Base-by-base conservation (phyloP, 2,888 invertebrate genomes). In the Rotaria sp. region DNA sequence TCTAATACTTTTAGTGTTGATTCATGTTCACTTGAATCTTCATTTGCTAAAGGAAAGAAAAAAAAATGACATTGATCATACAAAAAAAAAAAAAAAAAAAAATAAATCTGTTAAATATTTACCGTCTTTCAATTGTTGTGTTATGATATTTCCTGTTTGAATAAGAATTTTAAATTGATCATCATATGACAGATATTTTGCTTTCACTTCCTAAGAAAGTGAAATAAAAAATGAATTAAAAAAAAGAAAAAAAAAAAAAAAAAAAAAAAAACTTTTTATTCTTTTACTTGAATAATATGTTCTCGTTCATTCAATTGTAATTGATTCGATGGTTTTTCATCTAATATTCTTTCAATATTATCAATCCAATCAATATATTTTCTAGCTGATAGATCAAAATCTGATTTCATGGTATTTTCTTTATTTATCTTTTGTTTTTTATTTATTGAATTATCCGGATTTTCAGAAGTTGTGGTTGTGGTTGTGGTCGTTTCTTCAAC, bases 321-420 rank as follows among this genome's bases (percentile, higher is more conserved):
- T 18, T 18, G 13, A n/a, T 24, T 45, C n/a, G 15, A 80, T 1
- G 2, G 80, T 15, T 80, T 45, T 80, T 45, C 45, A 15, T n/a
- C 15, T n/a, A 80, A 45, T 26, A 80, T 80, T n/a, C 45, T 41
- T 45, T 80, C 80, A 21, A 80, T 80, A n/a, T 35, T 80, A 45
- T 80, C 80, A n/a, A 80, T 80, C 80, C 80, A 80, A 45, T 80
- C 80, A 18, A 45, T 45, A 80, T 80, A 80, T 80, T 80, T 80
- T 80, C 45, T 8, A 26, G 41, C 45, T n/a, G 80, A 80, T 24
- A 80, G 4, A 41, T 80, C 80, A 45, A 45, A 80, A 26, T 80
- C 80, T 21, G 24, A 41, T 80, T 80, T 45, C 1, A n/a, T 2
- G 4, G n/a, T n/a, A 45, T 41, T 80, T n/a, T 41, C 80, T 8